phyloP scores from a whole-genome alignment of 2,113 vertebrate species.

The Platysteira castanea region DNA sequence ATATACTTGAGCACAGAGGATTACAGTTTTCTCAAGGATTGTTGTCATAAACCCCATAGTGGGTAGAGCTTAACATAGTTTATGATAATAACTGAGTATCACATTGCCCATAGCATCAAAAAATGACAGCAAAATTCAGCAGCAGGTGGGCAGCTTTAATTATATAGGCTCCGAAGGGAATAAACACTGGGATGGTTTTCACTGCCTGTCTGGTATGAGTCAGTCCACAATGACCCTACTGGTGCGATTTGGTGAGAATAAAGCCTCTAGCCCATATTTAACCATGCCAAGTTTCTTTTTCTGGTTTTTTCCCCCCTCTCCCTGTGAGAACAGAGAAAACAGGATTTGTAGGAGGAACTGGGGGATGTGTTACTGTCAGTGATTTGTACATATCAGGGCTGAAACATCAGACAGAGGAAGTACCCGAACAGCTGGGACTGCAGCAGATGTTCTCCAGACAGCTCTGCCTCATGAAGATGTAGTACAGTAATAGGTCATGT shows the following conservation, averaged over 20 bases:
- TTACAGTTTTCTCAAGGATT: slow-evolving; percentile 60
- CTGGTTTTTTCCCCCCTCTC: not conserved
- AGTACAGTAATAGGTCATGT: slow-evolving; percentile 42
- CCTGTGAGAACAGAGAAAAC: slow-evolving; percentile 50
- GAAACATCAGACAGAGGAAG: slow-evolving; percentile 58
- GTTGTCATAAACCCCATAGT: slow-evolving; percentile 43
- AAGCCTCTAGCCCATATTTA: not conserved
- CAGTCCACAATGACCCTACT: slow-evolving; percentile 25
- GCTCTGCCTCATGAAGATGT: slow-evolving; percentile 62
- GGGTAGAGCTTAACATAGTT: slow-evolving; percentile 58
- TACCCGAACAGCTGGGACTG: slow-evolving; percentile 62
- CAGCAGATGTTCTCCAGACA: slow-evolving; percentile 74
- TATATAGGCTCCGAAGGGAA: slow-evolving; percentile 55
- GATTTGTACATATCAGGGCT: slow-evolving; percentile 31
- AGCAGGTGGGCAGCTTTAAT: slow-evolving; percentile 67
- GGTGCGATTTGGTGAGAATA: not conserved
- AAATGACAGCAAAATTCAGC: slow-evolving; percentile 61
- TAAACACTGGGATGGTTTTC: slow-evolving; percentile 46
- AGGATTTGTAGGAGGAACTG: slow-evolving; percentile 31
- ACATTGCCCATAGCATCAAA: slow-evolving; percentile 44
- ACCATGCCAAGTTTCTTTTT: not conserved
- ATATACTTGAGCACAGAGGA: slow-evolving; percentile 52
- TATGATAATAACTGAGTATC: slow-evolving; percentile 57
- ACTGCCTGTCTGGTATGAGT: slow-evolving; percentile 49
- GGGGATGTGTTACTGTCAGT: slow-evolving; percentile 38